Percentiles rank a stretch among this genome's conserved stretches.
Conservation (phyloP, 2,113 vertebrate genomes). For the Oncorhynchus tshawytscha region DNA sequence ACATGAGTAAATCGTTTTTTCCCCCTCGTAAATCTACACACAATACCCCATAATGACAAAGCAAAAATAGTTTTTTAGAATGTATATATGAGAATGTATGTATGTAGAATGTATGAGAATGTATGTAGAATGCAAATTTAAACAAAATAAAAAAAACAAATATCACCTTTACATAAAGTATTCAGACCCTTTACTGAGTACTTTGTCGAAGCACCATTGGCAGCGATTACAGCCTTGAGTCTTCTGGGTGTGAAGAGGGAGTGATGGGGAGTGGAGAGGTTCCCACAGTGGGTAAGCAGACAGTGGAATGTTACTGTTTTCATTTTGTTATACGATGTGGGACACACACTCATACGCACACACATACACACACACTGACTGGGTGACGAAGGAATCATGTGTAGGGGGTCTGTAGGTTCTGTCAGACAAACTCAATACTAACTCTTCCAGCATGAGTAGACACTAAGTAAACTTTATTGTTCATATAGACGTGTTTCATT, state of each 20-base stretch:
- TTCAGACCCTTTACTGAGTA: too few relatives aligned
- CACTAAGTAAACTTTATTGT: background rate
- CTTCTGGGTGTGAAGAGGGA: background rate
- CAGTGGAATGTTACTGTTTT: background rate
- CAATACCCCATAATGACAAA: too few relatives aligned
- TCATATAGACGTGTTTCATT: background rate
- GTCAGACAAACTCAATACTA: constrained; percentile 6
- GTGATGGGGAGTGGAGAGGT: constrained; percentile 23
- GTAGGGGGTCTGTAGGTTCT: background rate
- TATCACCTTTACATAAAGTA: too few relatives aligned
- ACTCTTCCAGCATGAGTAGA: constrained; percentile 15
- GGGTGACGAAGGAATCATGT: constrained; percentile 3
- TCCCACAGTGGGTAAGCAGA: constrained; percentile 11
- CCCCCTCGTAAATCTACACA: too few relatives aligned
- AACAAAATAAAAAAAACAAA: too few relatives aligned
- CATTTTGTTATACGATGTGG: background rate
- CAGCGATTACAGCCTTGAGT: too few relatives aligned
- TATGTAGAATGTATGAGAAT: too few relatives aligned
- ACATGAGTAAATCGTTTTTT: too few relatives aligned
- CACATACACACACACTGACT: background rate
- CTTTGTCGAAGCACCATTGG: too few relatives aligned
- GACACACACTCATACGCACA: background rate
- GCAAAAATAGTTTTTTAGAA: too few relatives aligned
- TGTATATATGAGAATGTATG: too few relatives aligned
- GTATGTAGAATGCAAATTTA: too few relatives aligned